phyloP scores from a whole-genome alignment of 2,113 vertebrate species.

The Notarius quadriscutis region DNA sequence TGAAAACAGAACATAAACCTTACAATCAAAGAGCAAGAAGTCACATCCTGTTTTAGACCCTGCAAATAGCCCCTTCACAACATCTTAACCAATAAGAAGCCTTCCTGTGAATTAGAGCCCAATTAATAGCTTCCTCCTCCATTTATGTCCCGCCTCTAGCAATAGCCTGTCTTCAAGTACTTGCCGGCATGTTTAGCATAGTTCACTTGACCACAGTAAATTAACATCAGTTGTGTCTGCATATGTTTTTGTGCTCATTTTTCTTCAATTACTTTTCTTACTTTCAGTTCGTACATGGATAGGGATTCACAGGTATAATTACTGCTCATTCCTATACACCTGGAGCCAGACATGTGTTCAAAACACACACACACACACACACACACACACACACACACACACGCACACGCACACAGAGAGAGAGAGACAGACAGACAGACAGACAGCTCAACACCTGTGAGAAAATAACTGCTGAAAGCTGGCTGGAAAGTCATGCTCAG shows the following conservation, averaged over 20 bases:
- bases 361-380: slow-evolving; percentile 50
- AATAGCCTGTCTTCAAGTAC: slow-evolving; percentile 43
- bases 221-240: slow-evolving; percentile 67
- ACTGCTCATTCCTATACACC: slow-evolving; percentile 64
- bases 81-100: slow-evolving; percentile 46
- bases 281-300: slow-evolving; percentile 40
- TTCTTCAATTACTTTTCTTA: slow-evolving; percentile 11
- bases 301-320: slow-evolving; percentile 67
- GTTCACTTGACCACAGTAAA: slow-evolving; percentile 62
- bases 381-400: too few relatives aligned
- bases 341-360: slow-evolving; percentile 67
- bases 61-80: slow-evolving; percentile 9
- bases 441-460: slow-evolving; percentile 62
- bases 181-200: slow-evolving; percentile 44
- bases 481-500: slow-evolving; percentile 44
- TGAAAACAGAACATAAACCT: slow-evolving; percentile 3
- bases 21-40: slow-evolving; percentile 31
- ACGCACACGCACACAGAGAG: background rate
- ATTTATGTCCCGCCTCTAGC: slow-evolving; percentile 17
- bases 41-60: slow-evolving; percentile 37
- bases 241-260: slow-evolving; percentile 19
- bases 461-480: slow-evolving; percentile 56
- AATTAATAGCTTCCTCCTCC: slow-evolving; percentile 55
- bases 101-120: slow-evolving; percentile 44
- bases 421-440: slow-evolving; percentile 14